phyloP scores from a whole-genome alignment of 2,797 vertebrate species.

The Lacerta viridis region DNA sequence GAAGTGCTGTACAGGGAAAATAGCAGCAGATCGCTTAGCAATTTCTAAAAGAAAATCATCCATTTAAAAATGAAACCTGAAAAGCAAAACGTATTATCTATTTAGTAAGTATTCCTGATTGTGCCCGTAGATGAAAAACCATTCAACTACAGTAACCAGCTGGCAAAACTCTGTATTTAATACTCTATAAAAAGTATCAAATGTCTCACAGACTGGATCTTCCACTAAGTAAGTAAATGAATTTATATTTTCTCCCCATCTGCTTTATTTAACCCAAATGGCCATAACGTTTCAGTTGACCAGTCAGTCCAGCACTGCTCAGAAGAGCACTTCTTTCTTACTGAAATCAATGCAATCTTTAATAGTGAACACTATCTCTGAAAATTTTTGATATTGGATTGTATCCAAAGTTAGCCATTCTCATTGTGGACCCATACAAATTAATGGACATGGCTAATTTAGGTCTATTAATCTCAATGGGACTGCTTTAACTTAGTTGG shows the following conservation, averaged over 20 bases:
- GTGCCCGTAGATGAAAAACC: conserved; percentile 45
- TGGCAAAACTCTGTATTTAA: conserved; percentile 62
- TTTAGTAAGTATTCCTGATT: conserved; percentile 22
- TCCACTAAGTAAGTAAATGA: conserved; percentile 66
- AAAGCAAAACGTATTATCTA: conserved; percentile 22
- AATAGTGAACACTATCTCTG: conserved; percentile 19
- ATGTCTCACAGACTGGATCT: conserved; percentile 53
- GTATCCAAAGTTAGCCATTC: no score
- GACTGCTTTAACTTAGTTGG: no score
- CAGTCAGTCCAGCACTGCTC: conserved; percentile 28
- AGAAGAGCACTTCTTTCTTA: conserved; percentile 28
- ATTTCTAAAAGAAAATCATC: conserved; percentile 25
- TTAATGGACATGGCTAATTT: no score
- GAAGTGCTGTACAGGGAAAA: not conserved
- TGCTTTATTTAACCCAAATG: conserved; percentile 58
- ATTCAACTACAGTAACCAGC: conserved; percentile 47
- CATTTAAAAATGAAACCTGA: conserved; percentile 13
- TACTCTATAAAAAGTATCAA: conserved; percentile 65
- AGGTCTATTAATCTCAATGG: no score
- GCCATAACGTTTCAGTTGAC: conserved; percentile 61
- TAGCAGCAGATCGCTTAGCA: conserved; percentile 12
- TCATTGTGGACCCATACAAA: no score
- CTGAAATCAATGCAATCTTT: not conserved
- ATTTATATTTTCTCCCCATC: conserved; percentile 47
- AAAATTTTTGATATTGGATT: not conserved